Conservation (phyloP, 2,113 vertebrate species). For the rabbit (Oryctolagus cuniculus) region mOryCun1.1 NC_091438.1:103084001-103084500, state of each 20-base stretch:
- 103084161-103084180: neutral
- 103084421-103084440: neutral
- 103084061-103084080: neutral
- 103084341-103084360: conserved; percentile 56
- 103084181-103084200: conserved; percentile 19
- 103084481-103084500: neutral
- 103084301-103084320: conserved; percentile 44
- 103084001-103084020: conserved; percentile 38
- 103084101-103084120: neutral
- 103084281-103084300: conserved; percentile 54
- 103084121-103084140: conserved; percentile 35
- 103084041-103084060: neutral
- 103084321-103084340: conserved; percentile 52
- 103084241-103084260: conserved; percentile 30
- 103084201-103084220: conserved; percentile 47
- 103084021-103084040: neutral
- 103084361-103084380: conserved; percentile 45
- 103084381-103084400: conserved; percentile 53
- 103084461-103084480: neutral
- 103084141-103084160: neutral
- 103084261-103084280: conserved; percentile 69
- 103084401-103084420: conserved; percentile 41
- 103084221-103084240: conserved; percentile 44
- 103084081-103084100: neutral
- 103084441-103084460: conserved; percentile 59